Conservation (phyloP, 2,797 vertebrate genomes). For the Crocodylus rhombifer region DNA sequence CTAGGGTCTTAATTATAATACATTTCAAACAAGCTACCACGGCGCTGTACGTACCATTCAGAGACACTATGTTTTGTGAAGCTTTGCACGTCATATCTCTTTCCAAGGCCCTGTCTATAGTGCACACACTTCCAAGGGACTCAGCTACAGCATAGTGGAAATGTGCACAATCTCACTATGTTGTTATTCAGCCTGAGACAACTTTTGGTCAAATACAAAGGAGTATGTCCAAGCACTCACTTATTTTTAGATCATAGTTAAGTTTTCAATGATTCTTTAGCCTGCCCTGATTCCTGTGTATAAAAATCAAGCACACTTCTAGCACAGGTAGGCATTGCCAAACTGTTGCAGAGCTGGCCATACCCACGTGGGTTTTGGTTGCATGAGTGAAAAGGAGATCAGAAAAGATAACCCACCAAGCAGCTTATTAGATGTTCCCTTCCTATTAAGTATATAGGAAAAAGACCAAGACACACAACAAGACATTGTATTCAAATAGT, state of each 20-base stretch:
- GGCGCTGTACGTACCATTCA: too few species aligned
- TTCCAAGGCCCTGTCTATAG: slow-evolving; percentile 37
- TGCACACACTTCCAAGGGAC: slow-evolving; percentile 42
- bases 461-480: neutral
- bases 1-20: neutral
- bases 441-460: neutral
- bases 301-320: slow-evolving; percentile 9
- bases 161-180: slow-evolving; percentile 37
- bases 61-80: too few species aligned
- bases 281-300: neutral
- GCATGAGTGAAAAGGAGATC: neutral
- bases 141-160: slow-evolving; percentile 7
- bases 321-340: accelerated
- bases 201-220: neutral
- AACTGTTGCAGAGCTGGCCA: neutral
- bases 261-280: too few species aligned
- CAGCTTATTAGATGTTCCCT: neutral
- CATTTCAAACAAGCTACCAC: too few species aligned
- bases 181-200: neutral
- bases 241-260: neutral
- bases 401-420: neutral
- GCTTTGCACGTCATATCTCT: neutral
- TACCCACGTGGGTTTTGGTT: neutral
- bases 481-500: neutral
- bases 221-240: neutral